These are phyloP conservation scores for Nysson spinosus DNA, from an alignment of 2,888 invertebrate genomes.

Conservation along the genomic window DNA sequence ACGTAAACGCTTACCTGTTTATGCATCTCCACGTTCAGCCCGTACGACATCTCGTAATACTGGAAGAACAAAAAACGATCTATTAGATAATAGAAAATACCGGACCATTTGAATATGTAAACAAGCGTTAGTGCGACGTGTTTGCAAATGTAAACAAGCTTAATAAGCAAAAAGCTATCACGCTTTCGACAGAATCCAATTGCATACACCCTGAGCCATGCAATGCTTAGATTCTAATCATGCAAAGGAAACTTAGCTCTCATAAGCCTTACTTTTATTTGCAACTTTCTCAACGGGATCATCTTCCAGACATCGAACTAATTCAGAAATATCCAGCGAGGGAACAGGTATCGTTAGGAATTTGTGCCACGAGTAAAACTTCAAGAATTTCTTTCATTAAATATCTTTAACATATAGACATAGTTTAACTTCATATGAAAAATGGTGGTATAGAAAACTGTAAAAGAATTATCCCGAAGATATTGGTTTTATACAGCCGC, in stretches of 20 bases:
- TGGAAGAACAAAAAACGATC: constrained; percentile 80
- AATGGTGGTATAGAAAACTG: too few relatives aligned
- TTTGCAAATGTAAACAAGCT: constrained; percentile 9
- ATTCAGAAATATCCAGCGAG: too few relatives aligned
- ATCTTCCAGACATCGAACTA: too few relatives aligned
- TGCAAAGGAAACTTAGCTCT: neutral
- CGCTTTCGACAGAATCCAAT: neutral
- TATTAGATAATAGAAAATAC: constrained; percentile 35
- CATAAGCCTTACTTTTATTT: neutral
- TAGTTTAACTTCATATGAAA: too few relatives aligned
- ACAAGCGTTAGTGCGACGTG: constrained; percentile 33
- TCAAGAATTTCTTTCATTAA: too few relatives aligned
- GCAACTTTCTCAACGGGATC: too few relatives aligned
- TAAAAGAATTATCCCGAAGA: too few relatives aligned
- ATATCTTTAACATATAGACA: too few relatives aligned
- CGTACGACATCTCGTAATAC: constrained; percentile 99
- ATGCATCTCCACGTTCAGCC: constrained; percentile 98
- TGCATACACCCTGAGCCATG: neutral
- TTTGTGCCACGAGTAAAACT: too few relatives aligned
- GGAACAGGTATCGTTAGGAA: too few relatives aligned
- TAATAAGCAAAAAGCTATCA: neutral
- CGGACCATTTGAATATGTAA: constrained; percentile 7
- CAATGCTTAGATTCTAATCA: constrained; percentile 1
- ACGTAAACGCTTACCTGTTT: constrained; percentile 87
- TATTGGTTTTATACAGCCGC: too few relatives aligned